These are phyloP conservation scores for Phortica okadai DNA, from an alignment of 2,888 invertebrate species.

Conservation along the genomic window DNA sequence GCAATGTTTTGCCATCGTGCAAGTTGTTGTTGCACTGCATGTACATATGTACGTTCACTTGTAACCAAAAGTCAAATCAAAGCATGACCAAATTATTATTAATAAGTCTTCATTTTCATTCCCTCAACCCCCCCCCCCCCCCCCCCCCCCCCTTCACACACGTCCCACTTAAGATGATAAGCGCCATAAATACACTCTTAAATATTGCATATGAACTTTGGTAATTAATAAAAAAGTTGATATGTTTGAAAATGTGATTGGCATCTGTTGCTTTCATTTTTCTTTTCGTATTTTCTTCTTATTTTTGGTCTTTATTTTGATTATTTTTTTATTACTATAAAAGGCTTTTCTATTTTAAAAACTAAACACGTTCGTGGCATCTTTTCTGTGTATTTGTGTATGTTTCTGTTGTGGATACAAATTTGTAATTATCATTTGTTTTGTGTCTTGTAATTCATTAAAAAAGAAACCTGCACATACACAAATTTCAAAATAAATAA, in stretches of 20 bases:
- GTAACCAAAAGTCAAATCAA: too few relatives aligned
- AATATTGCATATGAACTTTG: neutral
- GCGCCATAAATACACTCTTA: neutral
- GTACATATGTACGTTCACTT: too few relatives aligned
- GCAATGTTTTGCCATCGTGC: too few relatives aligned
- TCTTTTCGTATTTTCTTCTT: neutral
- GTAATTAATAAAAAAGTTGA: neutral
- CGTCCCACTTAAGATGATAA: too few relatives aligned
- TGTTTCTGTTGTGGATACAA: neutral
- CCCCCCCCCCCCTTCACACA: too few relatives aligned
- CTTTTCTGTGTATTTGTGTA: neutral
- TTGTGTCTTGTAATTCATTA: neutral
- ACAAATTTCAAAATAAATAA: neutral
- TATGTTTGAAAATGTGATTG: neutral
- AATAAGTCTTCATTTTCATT: too few relatives aligned
- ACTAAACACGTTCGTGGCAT: neutral
- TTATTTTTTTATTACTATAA: conserved; percentile 12
- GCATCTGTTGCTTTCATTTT: neutral
- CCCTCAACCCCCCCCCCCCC: too few relatives aligned
- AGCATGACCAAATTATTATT: too few relatives aligned
- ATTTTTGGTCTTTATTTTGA: conserved; percentile 1
- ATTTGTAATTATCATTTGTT: neutral
- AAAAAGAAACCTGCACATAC: too few relatives aligned
- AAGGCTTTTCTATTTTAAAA: neutral
- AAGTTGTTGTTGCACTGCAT: too few relatives aligned